Base-by-base conservation (phyloP, 2,113 vertebrate genomes). In the Xenopus laevis region DNA sequence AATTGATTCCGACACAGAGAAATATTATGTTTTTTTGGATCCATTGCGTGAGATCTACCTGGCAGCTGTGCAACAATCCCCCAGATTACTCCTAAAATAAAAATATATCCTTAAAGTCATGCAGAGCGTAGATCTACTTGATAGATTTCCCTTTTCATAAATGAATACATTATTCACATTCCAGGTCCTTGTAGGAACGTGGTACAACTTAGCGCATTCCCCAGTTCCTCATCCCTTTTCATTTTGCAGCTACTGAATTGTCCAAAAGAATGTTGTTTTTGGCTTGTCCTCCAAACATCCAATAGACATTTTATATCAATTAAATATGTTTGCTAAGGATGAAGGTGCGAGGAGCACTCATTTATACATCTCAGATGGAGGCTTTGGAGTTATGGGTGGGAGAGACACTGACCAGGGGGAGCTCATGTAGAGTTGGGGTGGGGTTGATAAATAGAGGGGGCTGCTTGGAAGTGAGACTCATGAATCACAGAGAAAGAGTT, bases 101-200 rank as follows among this genome's bases (percentile, higher is more conserved):
- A 27, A 27, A 27, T 27, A 27, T 2, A 27, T 27, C 23, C 23
- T 27, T 27, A 27, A 27, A 2, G 4, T 27, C 23, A 27, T 27
- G 4, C 23, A 2, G 23, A 27, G 23, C 23, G 1, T 2, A 27
- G 23, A 27, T 27, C 23, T 27, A 27, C 13, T 16, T 16, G 52
- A 53, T 53, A 16, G 52, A 40, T 65, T 65, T 44, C 2, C 15
- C 15, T 0, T 62, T 67, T 74, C 59, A 33, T 46, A 69, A 45
- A 63, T 69, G 47, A 75, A 68, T 68, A 62, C 59, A 69, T 69
- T 76, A 57, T 69, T 45, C 74, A 57, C 59, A 76, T 69, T 69
- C 59, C 65, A 44, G 40, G 44, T 5, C 46, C 13, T 75, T 75
- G 55, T 61, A 44, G 64, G 64, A 74, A 71, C 62, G 27, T 50